These are phyloP conservation scores for Acomys russatus DNA, from an alignment of 2,797 vertebrate species.

Conservation along the genomic window DNA sequence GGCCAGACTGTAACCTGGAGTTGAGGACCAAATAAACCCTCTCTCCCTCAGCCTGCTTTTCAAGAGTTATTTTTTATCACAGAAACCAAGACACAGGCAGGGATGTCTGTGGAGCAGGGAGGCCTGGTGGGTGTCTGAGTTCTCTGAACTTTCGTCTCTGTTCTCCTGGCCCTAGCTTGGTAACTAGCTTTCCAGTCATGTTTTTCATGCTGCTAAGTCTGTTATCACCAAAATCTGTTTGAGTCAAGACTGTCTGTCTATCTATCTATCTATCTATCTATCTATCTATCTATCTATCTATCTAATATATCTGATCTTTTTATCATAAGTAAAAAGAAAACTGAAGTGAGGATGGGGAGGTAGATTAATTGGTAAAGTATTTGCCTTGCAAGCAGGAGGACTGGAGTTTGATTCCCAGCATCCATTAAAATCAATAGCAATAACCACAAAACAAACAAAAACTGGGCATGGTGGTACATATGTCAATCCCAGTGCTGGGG, in stretches of 20 bases:
- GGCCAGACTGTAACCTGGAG: neutral
- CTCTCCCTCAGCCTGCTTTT: neutral
- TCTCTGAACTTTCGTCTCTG: neutral
- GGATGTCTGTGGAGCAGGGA: neutral
- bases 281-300: neutral
- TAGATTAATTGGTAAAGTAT: neutral
- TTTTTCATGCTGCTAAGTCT: rapidly evolving
- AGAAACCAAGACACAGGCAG: neutral
- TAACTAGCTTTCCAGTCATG: neutral
- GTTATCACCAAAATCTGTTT: neutral
- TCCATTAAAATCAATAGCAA: neutral
- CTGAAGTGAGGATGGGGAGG: neutral
- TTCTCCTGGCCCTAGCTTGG: neutral
- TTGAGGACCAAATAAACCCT: neutral
- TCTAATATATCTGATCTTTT: neutral
- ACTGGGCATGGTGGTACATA: neutral
- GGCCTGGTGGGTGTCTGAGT: neutral
- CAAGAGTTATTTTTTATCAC: neutral
- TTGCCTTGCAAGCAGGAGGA: neutral
- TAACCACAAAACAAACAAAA: neutral
- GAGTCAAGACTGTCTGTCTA: neutral
- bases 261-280: neutral
- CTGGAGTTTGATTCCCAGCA: neutral
- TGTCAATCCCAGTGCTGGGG: neutral
- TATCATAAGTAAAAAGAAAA: neutral